Evolutionary conservation across 2,888 invertebrate species (phyloP).

Genomic region (Aleiodes alternator): DNA sequence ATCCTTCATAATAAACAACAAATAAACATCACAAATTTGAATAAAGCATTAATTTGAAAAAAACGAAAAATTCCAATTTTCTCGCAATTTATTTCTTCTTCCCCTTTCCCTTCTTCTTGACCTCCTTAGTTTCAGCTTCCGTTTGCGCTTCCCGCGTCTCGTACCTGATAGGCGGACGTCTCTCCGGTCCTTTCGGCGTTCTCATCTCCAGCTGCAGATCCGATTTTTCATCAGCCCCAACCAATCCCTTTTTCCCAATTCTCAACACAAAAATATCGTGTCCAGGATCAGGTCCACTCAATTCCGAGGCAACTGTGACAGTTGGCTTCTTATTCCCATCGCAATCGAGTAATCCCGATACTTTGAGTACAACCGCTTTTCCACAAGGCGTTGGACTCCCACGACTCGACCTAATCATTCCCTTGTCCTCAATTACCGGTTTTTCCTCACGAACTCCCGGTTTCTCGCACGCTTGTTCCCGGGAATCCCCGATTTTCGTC

Average conservation of each 20-base stretch:
- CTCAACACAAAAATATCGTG: slow-evolving; percentile 84
- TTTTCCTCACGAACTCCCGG: neutral
- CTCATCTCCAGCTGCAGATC: slow-evolving; percentile 84
- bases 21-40: slow-evolving; percentile 31
- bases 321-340: slow-evolving; percentile 59
- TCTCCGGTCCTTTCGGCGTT: slow-evolving; percentile 83
- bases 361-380: slow-evolving; percentile 70
- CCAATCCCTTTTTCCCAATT: slow-evolving; percentile 84
- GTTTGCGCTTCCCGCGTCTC: slow-evolving; percentile 83
- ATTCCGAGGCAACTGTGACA: slow-evolving; percentile 64
- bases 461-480: slow-evolving; percentile 9
- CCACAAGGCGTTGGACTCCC: slow-evolving; percentile 61
- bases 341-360: slow-evolving; percentile 67
- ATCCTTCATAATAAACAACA: slow-evolving; percentile 24
- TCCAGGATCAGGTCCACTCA: slow-evolving; percentile 78
- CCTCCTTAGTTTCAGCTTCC: slow-evolving; percentile 66
- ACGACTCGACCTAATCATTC: slow-evolving; percentile 61
- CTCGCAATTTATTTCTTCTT: slow-evolving; percentile 31
- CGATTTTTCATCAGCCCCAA: slow-evolving; percentile 83
- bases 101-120: slow-evolving; percentile 34
- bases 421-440: neutral
- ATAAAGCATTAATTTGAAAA: neutral
- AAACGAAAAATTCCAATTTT: slow-evolving; percentile 10
- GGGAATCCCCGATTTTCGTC: slow-evolving; percentile 4
- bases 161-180: slow-evolving; percentile 78